Evolutionary conservation across 2,113 vertebrate genomes (phyloP), one percentile per base, ranked within the genome.

Genomic region (Anas platyrhynchos): DNA sequence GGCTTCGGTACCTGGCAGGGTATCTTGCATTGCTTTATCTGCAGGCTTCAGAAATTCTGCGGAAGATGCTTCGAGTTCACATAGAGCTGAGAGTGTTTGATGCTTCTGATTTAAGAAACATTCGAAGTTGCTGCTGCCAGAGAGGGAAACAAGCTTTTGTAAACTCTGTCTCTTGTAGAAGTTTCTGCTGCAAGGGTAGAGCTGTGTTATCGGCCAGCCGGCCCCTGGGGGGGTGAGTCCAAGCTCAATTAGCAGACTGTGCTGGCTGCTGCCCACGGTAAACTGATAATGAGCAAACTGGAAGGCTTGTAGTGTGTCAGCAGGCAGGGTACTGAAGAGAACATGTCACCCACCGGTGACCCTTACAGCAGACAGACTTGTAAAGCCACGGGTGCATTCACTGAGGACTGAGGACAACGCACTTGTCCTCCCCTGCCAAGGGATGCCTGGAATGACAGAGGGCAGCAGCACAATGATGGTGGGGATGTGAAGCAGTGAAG

Each of bases 401-500:
- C 26, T 13, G 29, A 27, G 34, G 27, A 0, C 62, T 31, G 32
- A 16, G 66, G 48, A 25, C n/a, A 23, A 32, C 32, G 32, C 0
- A 1, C 0, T 3, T 32, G 16, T 41, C 23, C 43, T 72, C 36
- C 32, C 1, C 1, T 54, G 72, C n/a, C 59, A 13, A 7, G 44
- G 50, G 58, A 29, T 1, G 0, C 4, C 46, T 8, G 12, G 75
- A 61, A 12, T 36, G 36, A 62, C 31, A 50, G 55, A 38, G 55
- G 46, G 22, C 18, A 8, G 74, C 2, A 3, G 48, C 31, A 52
- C 0, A 2, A 9, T 0, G 1, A 23, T 21, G 54, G 6, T 16
- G 13, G 43, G 36, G 63, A 59, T 16, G 56, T 5, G 14, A 52
- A 41, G 56, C 52, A 26, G 36, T 13, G 11, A 23, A 67, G 32